These are phyloP conservation scores for Therioaphis trifolii DNA, from an alignment of 2,888 invertebrate genomes.

Conservation along the genomic window DNA sequence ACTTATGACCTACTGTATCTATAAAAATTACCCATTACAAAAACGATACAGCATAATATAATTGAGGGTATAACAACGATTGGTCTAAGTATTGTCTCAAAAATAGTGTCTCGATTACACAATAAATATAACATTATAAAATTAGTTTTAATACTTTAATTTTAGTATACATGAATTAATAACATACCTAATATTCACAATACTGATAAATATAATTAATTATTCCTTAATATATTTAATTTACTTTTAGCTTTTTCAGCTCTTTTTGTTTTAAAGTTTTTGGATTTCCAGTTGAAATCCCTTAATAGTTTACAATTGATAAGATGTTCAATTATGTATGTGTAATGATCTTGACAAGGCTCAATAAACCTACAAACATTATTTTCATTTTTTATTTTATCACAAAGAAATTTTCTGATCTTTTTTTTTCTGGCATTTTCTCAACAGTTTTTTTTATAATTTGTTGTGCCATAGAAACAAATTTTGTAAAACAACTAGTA, in stretches of 20 bases:
- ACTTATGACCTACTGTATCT: too few relatives aligned
- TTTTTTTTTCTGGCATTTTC: slow-evolving; percentile 11
- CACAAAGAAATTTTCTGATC: not conserved
- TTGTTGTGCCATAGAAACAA: slow-evolving; percentile 9
- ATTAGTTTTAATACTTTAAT: too few relatives aligned
- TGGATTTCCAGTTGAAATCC: slow-evolving; percentile 7
- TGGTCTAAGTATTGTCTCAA: too few relatives aligned
- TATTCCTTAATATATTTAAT: slow-evolving; percentile 4
- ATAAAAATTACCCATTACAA: too few relatives aligned
- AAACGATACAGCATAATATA: too few relatives aligned
- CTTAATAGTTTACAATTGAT: not conserved
- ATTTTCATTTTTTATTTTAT: slow-evolving; percentile 7
- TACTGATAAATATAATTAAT: too few relatives aligned
- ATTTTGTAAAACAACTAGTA: not conserved
- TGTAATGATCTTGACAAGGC: slow-evolving; percentile 6
- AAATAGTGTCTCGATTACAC: too few relatives aligned
- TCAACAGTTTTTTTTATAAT: slow-evolving; percentile 21
- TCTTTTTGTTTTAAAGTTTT: slow-evolving; percentile 15
- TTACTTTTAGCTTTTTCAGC: slow-evolving; percentile 17
- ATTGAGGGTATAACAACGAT: too few relatives aligned
- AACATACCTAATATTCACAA: too few relatives aligned
- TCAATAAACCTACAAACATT: not conserved
- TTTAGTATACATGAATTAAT: too few relatives aligned
- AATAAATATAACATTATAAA: too few relatives aligned
- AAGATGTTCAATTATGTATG: slow-evolving; percentile 1